phyloP scores from a whole-genome alignment of 1,140 invertebrate genomes.

The Drosophila sturtevanti region DNA sequence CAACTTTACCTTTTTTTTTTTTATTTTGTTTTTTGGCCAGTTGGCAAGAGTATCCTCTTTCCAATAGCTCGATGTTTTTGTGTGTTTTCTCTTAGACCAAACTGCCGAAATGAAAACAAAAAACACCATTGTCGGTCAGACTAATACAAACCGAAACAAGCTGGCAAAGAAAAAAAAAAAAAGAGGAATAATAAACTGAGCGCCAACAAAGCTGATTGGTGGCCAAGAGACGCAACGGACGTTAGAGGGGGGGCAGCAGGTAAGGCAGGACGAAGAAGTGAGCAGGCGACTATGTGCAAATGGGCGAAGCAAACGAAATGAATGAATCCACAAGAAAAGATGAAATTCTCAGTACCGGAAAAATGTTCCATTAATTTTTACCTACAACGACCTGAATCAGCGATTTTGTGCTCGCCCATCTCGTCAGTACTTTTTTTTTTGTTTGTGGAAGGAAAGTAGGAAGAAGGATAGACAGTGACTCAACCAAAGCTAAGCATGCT shows the following conservation, averaged over 20 bases:
- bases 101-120: slow-evolving; percentile 13
- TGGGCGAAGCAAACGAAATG: slow-evolving; percentile 20
- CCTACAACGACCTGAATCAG: slow-evolving; percentile 63
- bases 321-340: slow-evolving; percentile 43
- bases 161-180: slow-evolving; percentile 7
- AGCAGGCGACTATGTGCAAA: slow-evolving; percentile 14
- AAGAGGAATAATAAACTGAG: slow-evolving; percentile 10
- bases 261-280: background rate
- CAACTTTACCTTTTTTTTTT: background rate
- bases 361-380: slow-evolving; percentile 65
- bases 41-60: slow-evolving; percentile 10
- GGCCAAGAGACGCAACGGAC: background rate
- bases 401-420: slow-evolving; percentile 48
- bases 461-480: slow-evolving; percentile 36
- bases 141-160: slow-evolving; percentile 18
- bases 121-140: slow-evolving; percentile 15
- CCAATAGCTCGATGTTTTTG: slow-evolving; percentile 8
- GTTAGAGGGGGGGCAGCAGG: background rate
- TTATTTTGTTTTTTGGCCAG: background rate
- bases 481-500: slow-evolving; percentile 31
- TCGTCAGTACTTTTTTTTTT: background rate
- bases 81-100: background rate
- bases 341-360: slow-evolving; percentile 55
- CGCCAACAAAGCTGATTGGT: slow-evolving; percentile 16
- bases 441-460: background rate